phyloP scores from a whole-genome alignment of 2,113 vertebrate species.

The Oreocharis arfaki region DNA sequence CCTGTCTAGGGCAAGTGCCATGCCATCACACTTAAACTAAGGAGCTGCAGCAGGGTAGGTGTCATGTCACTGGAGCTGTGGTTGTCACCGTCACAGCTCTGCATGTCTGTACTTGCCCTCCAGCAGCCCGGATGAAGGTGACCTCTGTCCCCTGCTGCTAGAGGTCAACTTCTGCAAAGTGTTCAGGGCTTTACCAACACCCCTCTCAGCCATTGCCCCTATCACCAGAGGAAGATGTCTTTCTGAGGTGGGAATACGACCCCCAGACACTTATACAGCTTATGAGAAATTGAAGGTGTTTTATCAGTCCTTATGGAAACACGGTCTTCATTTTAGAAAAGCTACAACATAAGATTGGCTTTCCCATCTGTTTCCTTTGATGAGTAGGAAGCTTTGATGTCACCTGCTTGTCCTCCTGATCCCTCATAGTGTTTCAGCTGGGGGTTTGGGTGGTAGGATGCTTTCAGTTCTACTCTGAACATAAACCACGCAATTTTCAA shows the following conservation, averaged over 20 bases:
- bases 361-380: neutral
- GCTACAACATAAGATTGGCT: neutral
- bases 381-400: neutral
- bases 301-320: neutral
- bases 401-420: neutral
- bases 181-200: neutral
- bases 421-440: neutral
- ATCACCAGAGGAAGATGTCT: neutral
- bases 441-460: neutral
- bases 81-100: neutral
- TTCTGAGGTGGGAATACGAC: neutral
- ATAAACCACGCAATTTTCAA: neutral
- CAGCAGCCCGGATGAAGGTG: neutral
- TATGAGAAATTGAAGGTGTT: neutral
- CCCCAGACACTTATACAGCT: neutral
- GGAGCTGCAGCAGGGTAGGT: neutral
- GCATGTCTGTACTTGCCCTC: neutral
- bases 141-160: neutral
- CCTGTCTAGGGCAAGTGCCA: neutral
- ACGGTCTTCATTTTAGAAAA: neutral
- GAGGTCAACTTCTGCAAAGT: neutral
- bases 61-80: fast-evolving
- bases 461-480: neutral
- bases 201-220: neutral
- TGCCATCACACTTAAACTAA: too few relatives aligned